Evolutionary conservation across 2,888 invertebrate species (phyloP), one percentile per base, ranked within the genome.

Genomic region (Lottia scabra): DNA sequence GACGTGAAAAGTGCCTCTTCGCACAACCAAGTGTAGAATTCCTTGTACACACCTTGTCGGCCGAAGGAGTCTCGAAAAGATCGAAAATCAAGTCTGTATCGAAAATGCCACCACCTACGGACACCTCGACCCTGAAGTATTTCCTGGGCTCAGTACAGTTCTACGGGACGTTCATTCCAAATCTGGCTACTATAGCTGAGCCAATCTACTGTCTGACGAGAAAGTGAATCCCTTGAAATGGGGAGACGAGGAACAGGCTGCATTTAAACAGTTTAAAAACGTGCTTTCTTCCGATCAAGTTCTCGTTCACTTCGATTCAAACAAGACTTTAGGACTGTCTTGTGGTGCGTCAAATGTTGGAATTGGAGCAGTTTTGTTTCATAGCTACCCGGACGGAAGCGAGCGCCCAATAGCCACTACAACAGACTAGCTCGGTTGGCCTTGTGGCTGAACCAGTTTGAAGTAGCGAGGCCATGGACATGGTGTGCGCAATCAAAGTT

Each of bases 401-500:
- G 73, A 76, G 65, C 63, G 72, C 66, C 70, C 72, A 30, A 72
- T 76, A 15, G 45, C 63, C 45, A 64, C 66, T 65, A 70, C n/a
- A 79, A 78, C 38, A 71, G 85, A 16, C 74, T 87, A 8, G 81
- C 83, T 67, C 38, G 62, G 81, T 85, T 83, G 80, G 80, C 80
- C 0, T 26, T 81, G 0, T 77, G 77, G 5, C 70, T 90, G n/a
- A 78, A 86, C 4, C 85, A 81, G 5, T 89, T 88, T 73, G 78
- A 38, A 38, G 38, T 38, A 38, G 38, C 10, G 38, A 38, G 10
- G 38, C 5, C 1, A 38, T 38, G 38, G 8, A 38, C 10, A 38
- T 38, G 38, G 38, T 38, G 38, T 38, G 38, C 8, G 38, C 38
- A 6, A 8, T 38, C 38, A 38, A 38, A 38, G 38, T 38, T 10